Evolutionary conservation across 2,797 vertebrate genomes (phyloP), one percentile per base, ranked within the genome.

Genomic region (Ptychobarbus kaznakovi): DNA sequence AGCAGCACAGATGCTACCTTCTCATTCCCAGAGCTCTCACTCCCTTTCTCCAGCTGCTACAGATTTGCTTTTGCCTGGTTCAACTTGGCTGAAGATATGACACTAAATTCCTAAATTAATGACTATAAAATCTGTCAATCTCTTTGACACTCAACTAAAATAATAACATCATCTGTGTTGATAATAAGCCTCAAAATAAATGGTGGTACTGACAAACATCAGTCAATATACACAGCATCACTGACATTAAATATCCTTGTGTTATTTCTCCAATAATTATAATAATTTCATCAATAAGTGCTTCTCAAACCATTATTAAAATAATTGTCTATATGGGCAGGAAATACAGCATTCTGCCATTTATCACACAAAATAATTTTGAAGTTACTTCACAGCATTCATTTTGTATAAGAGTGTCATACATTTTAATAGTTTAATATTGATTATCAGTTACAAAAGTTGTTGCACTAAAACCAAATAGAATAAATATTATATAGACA

Each of bases 21-120:
- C 40, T 72, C 68, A 70, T 70, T 73, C 70, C 70, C 42, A 28
- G 42, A 51, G 46, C 51, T 75, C 32, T 77, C 12, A 58, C 35
- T 40, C 74, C 35, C 7, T 2, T 38, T 53, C 73, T 53, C 49
- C 73, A 75, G 73, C 35, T 77, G 75, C 12, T 58, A 16, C 74
- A 77, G 53, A 32, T 77, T 56, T 25, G 74, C 74, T 58, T 76
- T 40, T 5, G 3, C 35, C 74, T 25, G 22, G 51, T 58, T 58
- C 51, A 77, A 58, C 51, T 77, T 77, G 35, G 75, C 75, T 40
- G 2, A 58, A 77, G 13, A 77, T 25, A n/a, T 15, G 13, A 42
- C 32, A 58, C 13, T n/a, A 42, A 42, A 61, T 58, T 42, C 35
- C 53, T 42, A 77, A 77, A 77, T 40, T 3, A 77, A 25, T 40